Conservation (phyloP, 2,113 vertebrate genomes). For the Megaleporinus macrocephalus region DNA sequence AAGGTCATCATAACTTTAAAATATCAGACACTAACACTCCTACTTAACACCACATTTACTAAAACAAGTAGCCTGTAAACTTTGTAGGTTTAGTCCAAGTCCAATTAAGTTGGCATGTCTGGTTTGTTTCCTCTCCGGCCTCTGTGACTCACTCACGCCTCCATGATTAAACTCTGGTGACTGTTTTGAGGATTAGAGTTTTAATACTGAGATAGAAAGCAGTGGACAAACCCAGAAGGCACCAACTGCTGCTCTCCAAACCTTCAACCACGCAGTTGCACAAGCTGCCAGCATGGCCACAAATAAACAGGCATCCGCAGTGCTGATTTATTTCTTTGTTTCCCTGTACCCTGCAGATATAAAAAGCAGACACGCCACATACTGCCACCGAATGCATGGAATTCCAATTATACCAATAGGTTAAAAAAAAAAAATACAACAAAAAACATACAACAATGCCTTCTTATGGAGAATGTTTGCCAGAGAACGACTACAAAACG, state of each 20-base stretch:
- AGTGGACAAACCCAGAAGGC: not conserved
- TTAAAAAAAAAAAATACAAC: not conserved
- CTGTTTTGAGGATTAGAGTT: not conserved
- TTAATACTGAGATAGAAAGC: constrained; percentile 3
- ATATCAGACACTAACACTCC: too few species aligned
- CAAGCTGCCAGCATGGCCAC: not conserved
- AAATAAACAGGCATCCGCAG: constrained; percentile 7
- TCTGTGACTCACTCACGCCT: not conserved
- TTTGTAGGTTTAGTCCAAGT: not conserved
- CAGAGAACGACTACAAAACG: not conserved
- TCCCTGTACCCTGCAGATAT: constrained; percentile 14
- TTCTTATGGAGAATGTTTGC: not conserved
- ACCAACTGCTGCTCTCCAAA: not conserved
- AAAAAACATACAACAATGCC: too few species aligned
- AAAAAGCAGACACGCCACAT: not conserved
- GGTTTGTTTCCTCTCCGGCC: not conserved
- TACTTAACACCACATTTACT: not conserved
- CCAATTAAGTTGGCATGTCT: constrained; percentile 1
- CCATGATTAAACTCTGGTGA: not conserved
- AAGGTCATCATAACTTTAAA: too few species aligned
- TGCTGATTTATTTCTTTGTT: constrained; percentile 1
- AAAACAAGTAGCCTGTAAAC: not conserved
- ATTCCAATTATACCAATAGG: not conserved
- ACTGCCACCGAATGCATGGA: not conserved
- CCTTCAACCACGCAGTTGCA: constrained; percentile 10